phyloP scores from a whole-genome alignment of 2,113 vertebrate species.

The Leucopsar rothschildi region DNA sequence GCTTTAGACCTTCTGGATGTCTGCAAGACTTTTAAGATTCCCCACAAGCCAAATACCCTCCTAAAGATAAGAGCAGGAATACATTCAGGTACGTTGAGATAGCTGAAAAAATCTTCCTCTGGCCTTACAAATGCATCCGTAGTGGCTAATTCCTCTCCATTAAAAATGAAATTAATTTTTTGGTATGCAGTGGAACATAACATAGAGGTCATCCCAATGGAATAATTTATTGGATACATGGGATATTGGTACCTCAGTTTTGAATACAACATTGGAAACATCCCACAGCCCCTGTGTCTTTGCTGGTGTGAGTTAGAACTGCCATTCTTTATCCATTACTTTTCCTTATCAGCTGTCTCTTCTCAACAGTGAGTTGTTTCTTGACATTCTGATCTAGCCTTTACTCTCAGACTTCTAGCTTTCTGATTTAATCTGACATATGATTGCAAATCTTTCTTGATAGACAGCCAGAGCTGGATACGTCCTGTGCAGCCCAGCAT shows the following conservation, averaged over 20 bases:
- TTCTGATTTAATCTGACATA: background rate
- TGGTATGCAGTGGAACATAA: background rate
- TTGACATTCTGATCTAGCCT: background rate
- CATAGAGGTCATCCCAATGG: background rate
- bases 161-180: background rate
- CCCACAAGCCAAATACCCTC: conserved; percentile 77
- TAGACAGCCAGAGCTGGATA: background rate
- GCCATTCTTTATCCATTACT: background rate
- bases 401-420: background rate
- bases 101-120: background rate
- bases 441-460: background rate
- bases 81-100: conserved; percentile 71
- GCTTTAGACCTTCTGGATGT: conserved; percentile 80
- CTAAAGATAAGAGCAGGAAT: conserved; percentile 83
- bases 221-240: background rate
- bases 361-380: background rate
- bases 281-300: background rate
- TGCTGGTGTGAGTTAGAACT: background rate
- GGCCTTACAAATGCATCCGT: background rate
- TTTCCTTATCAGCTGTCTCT: background rate
- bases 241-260: background rate
- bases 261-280: background rate
- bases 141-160: background rate
- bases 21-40: conserved; percentile 82
- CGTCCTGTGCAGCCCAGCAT: background rate